Evolutionary conservation across 2,113 vertebrate species (phyloP), one percentile per base, ranked within the genome.

Genomic region (Ifrita kowaldi): DNA sequence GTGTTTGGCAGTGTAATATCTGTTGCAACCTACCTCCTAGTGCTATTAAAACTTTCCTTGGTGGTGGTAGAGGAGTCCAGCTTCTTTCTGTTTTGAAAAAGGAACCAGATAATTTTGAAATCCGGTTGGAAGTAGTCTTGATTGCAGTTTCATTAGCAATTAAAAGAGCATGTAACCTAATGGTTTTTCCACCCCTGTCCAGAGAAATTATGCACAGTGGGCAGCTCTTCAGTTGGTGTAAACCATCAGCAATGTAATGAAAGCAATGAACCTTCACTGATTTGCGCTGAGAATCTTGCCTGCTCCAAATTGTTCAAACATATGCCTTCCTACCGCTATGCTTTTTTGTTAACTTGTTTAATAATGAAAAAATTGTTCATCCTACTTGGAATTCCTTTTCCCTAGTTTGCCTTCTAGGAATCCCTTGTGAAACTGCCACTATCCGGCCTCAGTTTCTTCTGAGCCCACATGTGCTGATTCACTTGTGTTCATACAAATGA

Each of bases 101-200:
- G 41, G 33, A 95, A 64, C 37, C 20, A 32, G 73, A 71, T 78
- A 63, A 90, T 95, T 94, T 93, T 89, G 46, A 90, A 94, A 93
- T 95, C 57, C 4, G 0, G 17, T 76, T 96, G 90, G 67, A 92
- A 94, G 77, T 73, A 84, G 56, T 78, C 65, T 81, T 92, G 90
- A 95, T 89, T 93, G 90, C 80, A 76, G 67, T 97, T 97, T 91
- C 86, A 94, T 96, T 95, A 96, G 73, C 96, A 95, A 96, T 95
- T 95, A 93, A 93, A 96, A 95, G 69, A 95, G 30, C 90, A 84
- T 96, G 91, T 87, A 94, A 62, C 79, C 88, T 95, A 96, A 94
- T 95, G 90, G 21, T 12, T 96, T 94, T 94, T 93, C 63, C 86
- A 89, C 65, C 62, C 83, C 0, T 0, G 77, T 87, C 95, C 90